These are phyloP conservation scores for Drosophila arawakana DNA, from an alignment of 1,140 invertebrate genomes.

Conservation along the genomic window DNA sequence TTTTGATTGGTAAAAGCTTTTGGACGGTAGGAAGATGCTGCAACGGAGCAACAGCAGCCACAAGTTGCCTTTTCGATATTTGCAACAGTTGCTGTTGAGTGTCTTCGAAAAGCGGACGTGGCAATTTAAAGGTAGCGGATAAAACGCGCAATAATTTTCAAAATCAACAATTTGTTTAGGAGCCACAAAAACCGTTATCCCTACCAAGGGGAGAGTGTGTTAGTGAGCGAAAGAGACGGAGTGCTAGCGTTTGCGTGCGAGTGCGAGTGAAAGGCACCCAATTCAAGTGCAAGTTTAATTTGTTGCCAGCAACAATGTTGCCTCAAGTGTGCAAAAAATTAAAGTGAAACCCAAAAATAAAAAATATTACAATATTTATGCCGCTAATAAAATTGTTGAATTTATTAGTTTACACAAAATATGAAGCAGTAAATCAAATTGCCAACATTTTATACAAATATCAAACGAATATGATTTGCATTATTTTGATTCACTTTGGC, in stretches of 20 bases:
- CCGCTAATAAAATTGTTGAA: slow-evolving; percentile 4
- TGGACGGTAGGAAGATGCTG: slow-evolving; percentile 50
- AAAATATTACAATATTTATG: slow-evolving; percentile 14
- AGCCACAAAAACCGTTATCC: slow-evolving; percentile 57
- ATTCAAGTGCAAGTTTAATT: slow-evolving; percentile 68
- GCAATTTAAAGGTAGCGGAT: slow-evolving; percentile 60
- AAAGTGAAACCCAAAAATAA: slow-evolving; percentile 19
- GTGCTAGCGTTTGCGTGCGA: neutral
- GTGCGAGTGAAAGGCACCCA: slow-evolving; percentile 50
- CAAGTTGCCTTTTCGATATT: slow-evolving; percentile 79
- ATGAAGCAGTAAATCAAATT: slow-evolving; percentile 15
- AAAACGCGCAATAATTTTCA: slow-evolving; percentile 29
- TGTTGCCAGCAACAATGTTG: slow-evolving; percentile 74
- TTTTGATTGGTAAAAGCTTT: slow-evolving; percentile 49
- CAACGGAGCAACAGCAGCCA: slow-evolving; percentile 53
- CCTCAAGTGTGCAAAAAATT: slow-evolving; percentile 24
- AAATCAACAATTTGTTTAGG: slow-evolving; percentile 7
- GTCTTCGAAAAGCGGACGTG: slow-evolving; percentile 79
- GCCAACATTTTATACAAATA: neutral
- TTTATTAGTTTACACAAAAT: slow-evolving; percentile 1
- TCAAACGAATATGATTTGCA: neutral
- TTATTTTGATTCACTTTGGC: slow-evolving; percentile 31
- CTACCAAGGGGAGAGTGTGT: slow-evolving; percentile 3
- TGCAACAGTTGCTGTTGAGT: slow-evolving; percentile 82
- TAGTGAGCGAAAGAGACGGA: neutral